phyloP scores from a whole-genome alignment of 2,113 vertebrate genomes.

The Merops nubicus region DNA sequence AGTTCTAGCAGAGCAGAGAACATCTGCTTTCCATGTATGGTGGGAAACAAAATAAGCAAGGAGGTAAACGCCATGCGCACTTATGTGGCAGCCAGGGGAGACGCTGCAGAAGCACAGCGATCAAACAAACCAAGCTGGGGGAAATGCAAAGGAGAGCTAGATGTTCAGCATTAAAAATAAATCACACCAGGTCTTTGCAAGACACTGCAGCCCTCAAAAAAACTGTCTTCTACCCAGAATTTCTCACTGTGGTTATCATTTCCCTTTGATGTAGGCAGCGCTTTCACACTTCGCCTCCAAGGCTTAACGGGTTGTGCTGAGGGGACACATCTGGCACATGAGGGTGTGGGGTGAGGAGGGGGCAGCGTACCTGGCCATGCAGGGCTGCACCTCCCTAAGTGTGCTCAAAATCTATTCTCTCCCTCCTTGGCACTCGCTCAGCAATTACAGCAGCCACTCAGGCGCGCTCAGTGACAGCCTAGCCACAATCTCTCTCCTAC shows the following conservation, averaged over 20 bases:
- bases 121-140: background rate
- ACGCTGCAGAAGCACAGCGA: background rate
- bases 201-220: background rate
- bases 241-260: background rate
- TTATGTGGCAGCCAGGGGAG: background rate
- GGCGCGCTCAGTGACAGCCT: background rate
- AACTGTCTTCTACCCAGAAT: background rate
- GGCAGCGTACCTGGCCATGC: background rate
- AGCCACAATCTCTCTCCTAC: background rate
- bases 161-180: background rate
- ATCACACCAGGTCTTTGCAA: background rate
- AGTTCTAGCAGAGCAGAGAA: background rate
- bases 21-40: background rate
- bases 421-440: background rate
- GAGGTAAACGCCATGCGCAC: rapidly evolving
- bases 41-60: background rate
- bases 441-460: background rate
- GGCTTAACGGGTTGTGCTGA: background rate
- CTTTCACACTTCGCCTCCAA: background rate
- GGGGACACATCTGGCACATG: background rate
- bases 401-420: background rate
- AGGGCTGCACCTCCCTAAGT: background rate
- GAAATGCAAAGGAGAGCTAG: background rate
- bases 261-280: background rate
- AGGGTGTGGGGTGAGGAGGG: background rate